Base-by-base conservation (phyloP, 1,140 invertebrate genomes). In the Penaeus japonicus region DNA sequence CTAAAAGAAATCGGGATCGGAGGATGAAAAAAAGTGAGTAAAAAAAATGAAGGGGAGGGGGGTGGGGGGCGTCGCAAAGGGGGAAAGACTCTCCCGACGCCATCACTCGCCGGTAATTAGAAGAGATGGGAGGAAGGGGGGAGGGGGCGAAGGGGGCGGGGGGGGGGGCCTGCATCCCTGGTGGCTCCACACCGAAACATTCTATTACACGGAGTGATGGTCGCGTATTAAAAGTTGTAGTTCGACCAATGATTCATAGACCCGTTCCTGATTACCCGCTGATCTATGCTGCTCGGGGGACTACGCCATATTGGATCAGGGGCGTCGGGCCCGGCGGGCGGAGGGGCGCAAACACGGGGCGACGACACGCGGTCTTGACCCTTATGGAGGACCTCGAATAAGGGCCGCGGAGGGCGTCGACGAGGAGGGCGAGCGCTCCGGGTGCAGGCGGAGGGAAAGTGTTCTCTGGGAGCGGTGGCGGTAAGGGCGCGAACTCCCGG, bases 181-280 rank as follows among this genome's bases (percentile, higher is more conserved):
- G 84, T 78, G 84, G 70, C 47, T 57, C 73, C 53, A 30, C 54
- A 85, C 59, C 79, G 65, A 87, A 87, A 87, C 78, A 87, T 87
- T 87, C 86, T 82, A 87, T 87, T 87, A 82, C 86, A 87, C 77
- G 78, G 78, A 87, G 86, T 87, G 86, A 87, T 87, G 86, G 86
- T 27, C 79, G 86, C 86, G 79, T 82, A 82, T 87, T 87, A 87
- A 87, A 87, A 87, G 86, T 87, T 87, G 78, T 73, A 75, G 18
- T 75, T 81, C 85, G 86, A 82, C 86, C 86, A 87, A 87, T 87
- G 86, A 82, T 87, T 87, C 79, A 87, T 82, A 82, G 86, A 82
- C 62, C 86, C 79, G 53, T 73, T 87, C 86, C 86, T 87, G 86
- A 82, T 87, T 87, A 82, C 86, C 75, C 86, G 62, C 86, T 87